Percentiles rank a stretch among this genome's conserved stretches.
phyloP scores from a whole-genome alignment of 2,888 invertebrate genomes.

The Sipunculus nudus region DNA sequence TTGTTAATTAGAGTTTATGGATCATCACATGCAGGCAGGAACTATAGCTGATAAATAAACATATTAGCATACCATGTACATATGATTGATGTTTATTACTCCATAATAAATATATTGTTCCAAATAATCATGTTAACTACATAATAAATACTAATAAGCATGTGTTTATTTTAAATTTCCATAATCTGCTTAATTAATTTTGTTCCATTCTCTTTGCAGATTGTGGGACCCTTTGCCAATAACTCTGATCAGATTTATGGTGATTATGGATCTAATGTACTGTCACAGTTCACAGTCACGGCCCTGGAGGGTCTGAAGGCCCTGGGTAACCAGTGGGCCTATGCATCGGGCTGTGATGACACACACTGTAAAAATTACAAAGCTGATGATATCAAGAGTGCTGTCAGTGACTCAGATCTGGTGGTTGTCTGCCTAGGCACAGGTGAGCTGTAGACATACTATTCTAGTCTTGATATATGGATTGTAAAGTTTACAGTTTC shows the following conservation, averaged over 20 bases:
- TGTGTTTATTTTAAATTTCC: too few relatives aligned
- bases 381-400: conserved; percentile 31
- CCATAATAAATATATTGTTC: too few relatives aligned
- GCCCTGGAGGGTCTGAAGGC: conserved; percentile 24
- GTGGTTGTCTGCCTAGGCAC: conserved; percentile 55
- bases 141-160: too few relatives aligned
- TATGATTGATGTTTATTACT: too few relatives aligned
- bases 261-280: conserved; percentile 31
- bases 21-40: too few relatives aligned
- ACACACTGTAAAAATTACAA: conserved; percentile 16
- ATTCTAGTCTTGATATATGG: too few relatives aligned
- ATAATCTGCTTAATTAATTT: neutral
- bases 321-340: conserved; percentile 9
- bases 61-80: too few relatives aligned
- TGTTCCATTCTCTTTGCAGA: conserved; percentile 17
- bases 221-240: conserved; percentile 41
- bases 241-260: conserved; percentile 34
- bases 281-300: conserved; percentile 25
- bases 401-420: conserved; percentile 48
- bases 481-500: too few relatives aligned
- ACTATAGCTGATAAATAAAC: too few relatives aligned
- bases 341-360: conserved; percentile 28
- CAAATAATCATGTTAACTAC: too few relatives aligned
- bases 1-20: too few relatives aligned
- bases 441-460: too few relatives aligned